Conservation (phyloP, 2,888 invertebrate species). For the Trachelus tabidus region DNA sequence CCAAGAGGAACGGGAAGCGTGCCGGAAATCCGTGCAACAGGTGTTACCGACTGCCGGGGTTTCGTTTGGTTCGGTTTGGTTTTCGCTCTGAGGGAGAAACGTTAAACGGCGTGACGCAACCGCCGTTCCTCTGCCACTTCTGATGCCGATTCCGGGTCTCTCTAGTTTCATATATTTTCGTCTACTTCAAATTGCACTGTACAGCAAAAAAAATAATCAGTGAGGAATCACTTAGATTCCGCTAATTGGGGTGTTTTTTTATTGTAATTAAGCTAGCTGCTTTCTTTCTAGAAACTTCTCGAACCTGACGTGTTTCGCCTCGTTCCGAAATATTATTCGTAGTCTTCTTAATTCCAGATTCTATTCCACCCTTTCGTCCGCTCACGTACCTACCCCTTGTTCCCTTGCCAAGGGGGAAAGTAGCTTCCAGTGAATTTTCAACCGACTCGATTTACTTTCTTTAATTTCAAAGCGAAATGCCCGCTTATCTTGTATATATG, state of each 20-base stretch:
- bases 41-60: constrained; percentile 48
- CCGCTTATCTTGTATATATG: background rate
- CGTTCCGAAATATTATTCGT: background rate
- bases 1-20: constrained; percentile 44
- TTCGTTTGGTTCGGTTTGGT: constrained; percentile 43
- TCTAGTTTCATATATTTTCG: background rate
- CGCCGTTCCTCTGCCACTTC: background rate
- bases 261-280: constrained; percentile 26
- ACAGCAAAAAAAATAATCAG: constrained; percentile 31
- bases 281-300: background rate
- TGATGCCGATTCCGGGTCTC: background rate
- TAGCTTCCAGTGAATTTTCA: background rate
- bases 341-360: background rate
- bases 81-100: constrained; percentile 15
- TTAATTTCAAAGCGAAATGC: background rate
- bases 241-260: constrained; percentile 37
- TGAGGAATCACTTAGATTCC: constrained; percentile 24
- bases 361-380: background rate
- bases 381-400: background rate
- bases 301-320: background rate
- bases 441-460: background rate
- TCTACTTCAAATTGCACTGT: constrained; percentile 25
- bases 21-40: constrained; percentile 64
- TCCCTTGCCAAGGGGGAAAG: background rate
- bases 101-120: background rate